A percentile compares a stretch with the other conserved stretches of the same genome.
Evolutionary conservation across 2,113 vertebrate species (phyloP).

Genomic region (Pongo pygmaeus): DNA sequence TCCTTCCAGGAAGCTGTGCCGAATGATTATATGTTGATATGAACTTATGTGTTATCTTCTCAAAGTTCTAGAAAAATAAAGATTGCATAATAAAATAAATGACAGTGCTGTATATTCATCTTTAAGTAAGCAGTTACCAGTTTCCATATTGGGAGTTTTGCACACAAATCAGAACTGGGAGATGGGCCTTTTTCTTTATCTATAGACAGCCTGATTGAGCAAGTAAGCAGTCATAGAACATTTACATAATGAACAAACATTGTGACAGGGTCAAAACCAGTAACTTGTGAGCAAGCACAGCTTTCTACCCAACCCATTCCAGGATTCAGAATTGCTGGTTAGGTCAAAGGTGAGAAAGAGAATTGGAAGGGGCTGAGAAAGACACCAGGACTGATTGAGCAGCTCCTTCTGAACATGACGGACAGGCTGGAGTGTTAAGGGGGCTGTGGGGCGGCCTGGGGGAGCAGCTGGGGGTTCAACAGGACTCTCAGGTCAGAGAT

Average conservation of each 20-base stretch:
- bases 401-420: rapidly evolving
- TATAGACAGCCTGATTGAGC: neutral
- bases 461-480: neutral
- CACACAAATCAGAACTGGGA: neutral
- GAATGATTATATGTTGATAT: neutral
- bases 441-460: neutral
- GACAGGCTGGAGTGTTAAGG: too few species aligned
- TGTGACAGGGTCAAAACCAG: neutral
- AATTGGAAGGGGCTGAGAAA: neutral
- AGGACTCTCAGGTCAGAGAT: neutral
- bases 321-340: neutral
- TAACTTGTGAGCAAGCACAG: neutral
- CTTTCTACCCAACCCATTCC: neutral
- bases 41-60: neutral
- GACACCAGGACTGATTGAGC: neutral
- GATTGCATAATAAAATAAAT: neutral
- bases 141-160: neutral
- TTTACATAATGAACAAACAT: neutral
- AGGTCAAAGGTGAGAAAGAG: neutral
- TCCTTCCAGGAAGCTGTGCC: too few species aligned
- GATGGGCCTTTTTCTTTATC: neutral
- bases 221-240: neutral
- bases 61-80: slow-evolving; percentile 14
- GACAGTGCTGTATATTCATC: neutral
- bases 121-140: neutral